Evolutionary conservation across 1,140 invertebrate genomes (phyloP).

Genomic region (Onthophagus taurus): DNA sequence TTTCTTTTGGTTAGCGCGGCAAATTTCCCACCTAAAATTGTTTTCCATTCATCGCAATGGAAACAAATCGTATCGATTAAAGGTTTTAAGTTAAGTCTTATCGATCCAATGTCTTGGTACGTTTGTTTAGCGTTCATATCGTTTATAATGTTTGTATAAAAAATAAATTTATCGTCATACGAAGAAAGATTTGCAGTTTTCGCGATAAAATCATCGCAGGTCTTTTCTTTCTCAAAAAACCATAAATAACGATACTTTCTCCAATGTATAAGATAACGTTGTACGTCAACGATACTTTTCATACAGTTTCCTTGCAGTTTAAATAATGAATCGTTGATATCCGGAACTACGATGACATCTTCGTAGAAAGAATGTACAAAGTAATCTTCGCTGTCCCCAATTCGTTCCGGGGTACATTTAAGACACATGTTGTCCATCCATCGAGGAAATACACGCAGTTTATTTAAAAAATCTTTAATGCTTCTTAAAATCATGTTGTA

Average conservation of each 20-base stretch:
- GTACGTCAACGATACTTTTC: conserved; percentile 22
- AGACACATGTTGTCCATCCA: conserved; percentile 81
- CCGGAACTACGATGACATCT: conserved; percentile 56
- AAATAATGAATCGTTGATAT: conserved; percentile 57
- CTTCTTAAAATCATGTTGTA: conserved; percentile 61
- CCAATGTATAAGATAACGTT: conserved; percentile 52
- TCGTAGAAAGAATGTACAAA: conserved; percentile 65
- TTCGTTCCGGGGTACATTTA: conserved; percentile 52
- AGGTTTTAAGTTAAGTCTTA: conserved; percentile 57
- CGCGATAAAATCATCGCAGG: conserved; percentile 64
- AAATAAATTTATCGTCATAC: conserved; percentile 76
- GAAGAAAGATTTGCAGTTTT: conserved; percentile 59
- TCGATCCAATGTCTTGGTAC: conserved; percentile 51
- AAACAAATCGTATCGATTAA: conserved; percentile 52
- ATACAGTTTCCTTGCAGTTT: conserved; percentile 56
- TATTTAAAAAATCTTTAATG: conserved; percentile 54
- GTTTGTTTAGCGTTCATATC: conserved; percentile 52
- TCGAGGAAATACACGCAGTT: conserved; percentile 63
- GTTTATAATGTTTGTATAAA: conserved; percentile 67
- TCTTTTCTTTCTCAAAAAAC: conserved; percentile 65
- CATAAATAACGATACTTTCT: conserved; percentile 69
- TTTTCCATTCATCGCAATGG: conserved; percentile 63
- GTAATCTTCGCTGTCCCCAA: conserved; percentile 42
- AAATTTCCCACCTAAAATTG: conserved; percentile 52
- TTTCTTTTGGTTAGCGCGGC: conserved; percentile 46